Evolutionary conservation across 2,113 vertebrate species (phyloP).

Genomic region (Clupea harengus): DNA sequence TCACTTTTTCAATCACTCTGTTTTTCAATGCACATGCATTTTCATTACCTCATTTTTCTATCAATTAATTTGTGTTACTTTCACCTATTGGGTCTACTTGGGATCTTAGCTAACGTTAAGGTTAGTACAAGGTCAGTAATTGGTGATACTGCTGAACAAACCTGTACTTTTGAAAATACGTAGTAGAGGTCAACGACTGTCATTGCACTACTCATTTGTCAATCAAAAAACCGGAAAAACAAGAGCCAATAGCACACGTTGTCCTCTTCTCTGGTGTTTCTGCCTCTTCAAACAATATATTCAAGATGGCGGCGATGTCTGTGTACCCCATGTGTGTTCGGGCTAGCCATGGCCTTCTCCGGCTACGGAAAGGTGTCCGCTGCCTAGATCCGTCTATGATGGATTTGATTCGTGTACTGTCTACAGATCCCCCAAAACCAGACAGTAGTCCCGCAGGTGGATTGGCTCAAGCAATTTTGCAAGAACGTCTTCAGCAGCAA

Average conservation of each 20-base stretch:
- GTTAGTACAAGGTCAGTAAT: not conserved
- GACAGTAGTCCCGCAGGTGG: slow-evolving; percentile 54
- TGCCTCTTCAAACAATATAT: slow-evolving; percentile 50
- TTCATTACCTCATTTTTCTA: too few relatives aligned
- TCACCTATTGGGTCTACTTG: too few relatives aligned
- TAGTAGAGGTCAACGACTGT: not conserved
- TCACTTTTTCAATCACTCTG: too few relatives aligned
- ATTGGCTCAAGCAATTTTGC: slow-evolving; percentile 72
- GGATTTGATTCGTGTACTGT: slow-evolving; percentile 52
- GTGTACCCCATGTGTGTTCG: slow-evolving; percentile 75
- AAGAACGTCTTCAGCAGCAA: slow-evolving; percentile 66
- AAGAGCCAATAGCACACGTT: slow-evolving; percentile 62
- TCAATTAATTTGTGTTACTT: too few relatives aligned
- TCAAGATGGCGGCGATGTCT: slow-evolving; percentile 73
- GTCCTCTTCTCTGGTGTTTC: slow-evolving; percentile 59
- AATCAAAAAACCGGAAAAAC: not conserved
- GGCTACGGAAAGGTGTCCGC: slow-evolving; percentile 39
- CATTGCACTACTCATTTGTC: not conserved
- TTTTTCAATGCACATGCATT: too few relatives aligned
- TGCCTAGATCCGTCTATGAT: not conserved
- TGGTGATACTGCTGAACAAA: not conserved
- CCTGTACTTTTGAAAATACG: not conserved
- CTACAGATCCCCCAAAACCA: slow-evolving; percentile 44
- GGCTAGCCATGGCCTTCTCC: slow-evolving; percentile 64
- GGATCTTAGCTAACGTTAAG: not conserved